Base-by-base conservation (phyloP, 2,113 vertebrate genomes). In the Pithys albifrons region DNA sequence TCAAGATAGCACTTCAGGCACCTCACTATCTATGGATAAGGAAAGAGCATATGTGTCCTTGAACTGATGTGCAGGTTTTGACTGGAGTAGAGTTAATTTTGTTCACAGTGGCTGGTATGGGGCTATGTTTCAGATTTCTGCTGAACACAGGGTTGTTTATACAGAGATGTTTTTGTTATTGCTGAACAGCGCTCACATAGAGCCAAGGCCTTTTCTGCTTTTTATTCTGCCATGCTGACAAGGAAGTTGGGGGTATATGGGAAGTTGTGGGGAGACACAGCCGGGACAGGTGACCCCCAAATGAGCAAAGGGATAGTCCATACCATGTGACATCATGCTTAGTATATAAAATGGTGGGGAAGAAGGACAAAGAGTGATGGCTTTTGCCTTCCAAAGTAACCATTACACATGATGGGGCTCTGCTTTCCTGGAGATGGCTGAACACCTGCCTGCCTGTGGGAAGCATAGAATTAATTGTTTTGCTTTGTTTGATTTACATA, bases 391-490 rank as follows among this genome's bases (percentile, higher is more conserved):
- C 41, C 57, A 23, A 79, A 10, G 41, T 41, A 43, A 31, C 17
- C 4, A 1, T 27, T 27, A 14, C 7, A 7, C 0, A 0, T 41
- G 41, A n/a, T 11, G 29, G 8, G 15, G 8, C 52, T 45, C 69
- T 81, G 37, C 12, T 37, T 7, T 45, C 59, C 31, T 45, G 52
- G 37, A 33, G 11, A 15, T 28, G 35, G 49, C 43, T 66, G 86
- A 15, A 12, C 27, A 72, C 35, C 29, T 49, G n/a, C 8, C 57
- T 41, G 35, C 58, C 62, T 17, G 19, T 23, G 61, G 59, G 28
- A 11, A 59, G 27, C 43, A 24, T 12, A 24, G 27, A 59, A 28
- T 59, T 20, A 37, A 52, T 59, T 81, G 12, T n/a, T 67, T 59
- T 81, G 8, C 9, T 65, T 65, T 45, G 14, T 67, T 59, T 74